These are phyloP conservation scores for Drosophila lacertosa DNA, from an alignment of 1,140 invertebrate genomes.

Conservation along the genomic window DNA sequence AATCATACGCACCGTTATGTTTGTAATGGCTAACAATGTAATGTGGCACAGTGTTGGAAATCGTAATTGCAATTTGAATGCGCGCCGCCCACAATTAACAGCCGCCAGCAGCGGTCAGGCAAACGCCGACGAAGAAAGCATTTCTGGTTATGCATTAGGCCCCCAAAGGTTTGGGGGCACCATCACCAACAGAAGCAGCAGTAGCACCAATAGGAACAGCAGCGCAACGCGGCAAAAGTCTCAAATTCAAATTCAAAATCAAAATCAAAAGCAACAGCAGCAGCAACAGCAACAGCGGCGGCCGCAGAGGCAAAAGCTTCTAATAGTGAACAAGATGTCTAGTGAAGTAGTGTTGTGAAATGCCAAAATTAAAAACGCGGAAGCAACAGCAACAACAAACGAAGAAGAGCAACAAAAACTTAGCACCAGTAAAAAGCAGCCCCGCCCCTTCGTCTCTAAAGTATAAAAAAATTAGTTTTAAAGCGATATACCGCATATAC, in stretches of 20 bases:
- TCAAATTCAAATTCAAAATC: constrained; percentile 24
- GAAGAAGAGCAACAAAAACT: constrained; percentile 52
- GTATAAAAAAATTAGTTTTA: constrained; percentile 48
- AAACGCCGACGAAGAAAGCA: constrained; percentile 53
- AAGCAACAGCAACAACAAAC: constrained; percentile 43
- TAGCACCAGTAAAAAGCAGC: constrained; percentile 55
- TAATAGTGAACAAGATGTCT: constrained; percentile 48
- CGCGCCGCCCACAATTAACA: constrained; percentile 58
- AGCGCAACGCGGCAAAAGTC: constrained; percentile 43
- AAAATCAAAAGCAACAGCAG: constrained; percentile 29
- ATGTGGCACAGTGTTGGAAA: constrained; percentile 81
- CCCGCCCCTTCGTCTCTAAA: constrained; percentile 31
- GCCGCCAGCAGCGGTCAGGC: constrained; percentile 61
- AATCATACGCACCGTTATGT: constrained; percentile 71
- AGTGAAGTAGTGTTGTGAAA: constrained; percentile 73
- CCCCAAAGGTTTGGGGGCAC: constrained; percentile 83
- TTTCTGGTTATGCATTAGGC: constrained; percentile 79
- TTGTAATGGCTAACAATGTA: constrained; percentile 84
- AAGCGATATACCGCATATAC: constrained; percentile 17
- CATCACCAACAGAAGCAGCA: constrained; percentile 52
- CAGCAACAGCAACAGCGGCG: constrained; percentile 54
- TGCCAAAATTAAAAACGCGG: constrained; percentile 47
- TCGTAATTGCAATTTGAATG: constrained; percentile 76
- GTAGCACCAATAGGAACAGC: constrained; percentile 44
- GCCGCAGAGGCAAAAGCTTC: constrained; percentile 54